phyloP scores from a whole-genome alignment of 2,888 invertebrate species.

The Hydraecia micacea region DNA sequence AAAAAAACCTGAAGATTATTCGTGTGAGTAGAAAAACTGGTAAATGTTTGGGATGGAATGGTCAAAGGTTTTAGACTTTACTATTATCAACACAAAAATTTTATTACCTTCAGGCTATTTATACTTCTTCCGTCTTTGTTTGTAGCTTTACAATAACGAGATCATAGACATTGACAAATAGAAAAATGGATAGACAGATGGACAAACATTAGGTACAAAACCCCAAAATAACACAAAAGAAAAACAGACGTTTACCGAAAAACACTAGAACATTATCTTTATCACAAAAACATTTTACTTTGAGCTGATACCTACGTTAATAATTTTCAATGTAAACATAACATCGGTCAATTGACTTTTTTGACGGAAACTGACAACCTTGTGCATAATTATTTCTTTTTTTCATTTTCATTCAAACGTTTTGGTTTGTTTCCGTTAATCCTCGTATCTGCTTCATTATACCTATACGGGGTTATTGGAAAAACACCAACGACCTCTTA shows the following conservation, averaged over 20 bases:
- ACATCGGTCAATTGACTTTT: constrained; percentile 10
- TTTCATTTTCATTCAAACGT: background rate
- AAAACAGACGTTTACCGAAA: background rate
- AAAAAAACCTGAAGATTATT: background rate
- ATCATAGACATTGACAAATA: background rate
- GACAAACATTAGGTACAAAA: background rate
- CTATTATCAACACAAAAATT: background rate
- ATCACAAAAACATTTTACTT: background rate
- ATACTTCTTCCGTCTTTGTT: background rate
- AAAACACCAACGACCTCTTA: no score
- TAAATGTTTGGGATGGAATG: background rate
- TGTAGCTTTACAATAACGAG: background rate
- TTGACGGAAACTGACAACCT: constrained; percentile 1
- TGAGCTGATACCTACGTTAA: background rate
- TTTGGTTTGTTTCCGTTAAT: constrained; percentile 6
- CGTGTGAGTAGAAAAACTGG: constrained; percentile 18
- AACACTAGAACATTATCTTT: background rate
- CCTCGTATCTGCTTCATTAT: background rate
- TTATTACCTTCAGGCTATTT: background rate
- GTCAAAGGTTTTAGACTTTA: background rate
- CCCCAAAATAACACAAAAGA: background rate
- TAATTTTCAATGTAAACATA: constrained; percentile 7
- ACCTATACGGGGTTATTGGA: no score
- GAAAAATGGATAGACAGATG: background rate
- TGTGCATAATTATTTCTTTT: background rate